Percentiles rank a stretch among this genome's conserved stretches.
These are phyloP conservation scores for Sepioteuthis lessoniana DNA, from an alignment of 2,888 invertebrate species.

Conservation along the genomic window DNA sequence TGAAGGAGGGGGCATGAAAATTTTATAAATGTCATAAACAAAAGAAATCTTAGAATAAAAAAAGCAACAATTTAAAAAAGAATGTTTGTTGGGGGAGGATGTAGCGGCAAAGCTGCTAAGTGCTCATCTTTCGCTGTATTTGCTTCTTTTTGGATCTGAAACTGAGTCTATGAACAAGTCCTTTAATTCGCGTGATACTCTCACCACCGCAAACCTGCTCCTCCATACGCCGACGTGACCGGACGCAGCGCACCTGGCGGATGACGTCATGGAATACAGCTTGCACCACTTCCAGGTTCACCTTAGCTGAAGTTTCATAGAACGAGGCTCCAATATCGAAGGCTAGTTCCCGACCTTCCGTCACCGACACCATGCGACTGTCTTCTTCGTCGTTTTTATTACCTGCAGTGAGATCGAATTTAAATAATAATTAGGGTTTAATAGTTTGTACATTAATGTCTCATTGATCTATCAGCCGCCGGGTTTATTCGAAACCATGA, in stretches of 20 bases:
- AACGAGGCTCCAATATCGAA: conserved; percentile 24
- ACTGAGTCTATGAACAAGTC: conserved; percentile 39
- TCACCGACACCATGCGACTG: background rate
- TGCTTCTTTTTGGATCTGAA: conserved; percentile 39
- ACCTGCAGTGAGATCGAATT: background rate
- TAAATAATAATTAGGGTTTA: no score
- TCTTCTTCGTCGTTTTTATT: background rate
- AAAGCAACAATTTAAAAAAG: background rate
- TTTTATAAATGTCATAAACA: background rate
- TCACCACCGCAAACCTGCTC: background rate
- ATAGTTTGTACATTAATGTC: no score
- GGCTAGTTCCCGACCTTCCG: conserved; percentile 34
- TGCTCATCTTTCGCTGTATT: conserved; percentile 34
- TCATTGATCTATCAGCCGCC: no score
- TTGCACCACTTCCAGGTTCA: background rate
- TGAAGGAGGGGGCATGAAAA: no score
- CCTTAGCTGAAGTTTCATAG: background rate
- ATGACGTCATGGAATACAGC: conserved; percentile 39
- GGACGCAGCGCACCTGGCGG: conserved; percentile 39
- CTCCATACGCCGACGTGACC: background rate
- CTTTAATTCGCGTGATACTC: conserved; percentile 23
- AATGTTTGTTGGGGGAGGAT: background rate
- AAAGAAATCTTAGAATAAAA: background rate
- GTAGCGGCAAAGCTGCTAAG: background rate
- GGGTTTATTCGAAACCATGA: no score